phyloP scores from a whole-genome alignment of 2,888 invertebrate species.

The Polyommatus iphigenia region DNA sequence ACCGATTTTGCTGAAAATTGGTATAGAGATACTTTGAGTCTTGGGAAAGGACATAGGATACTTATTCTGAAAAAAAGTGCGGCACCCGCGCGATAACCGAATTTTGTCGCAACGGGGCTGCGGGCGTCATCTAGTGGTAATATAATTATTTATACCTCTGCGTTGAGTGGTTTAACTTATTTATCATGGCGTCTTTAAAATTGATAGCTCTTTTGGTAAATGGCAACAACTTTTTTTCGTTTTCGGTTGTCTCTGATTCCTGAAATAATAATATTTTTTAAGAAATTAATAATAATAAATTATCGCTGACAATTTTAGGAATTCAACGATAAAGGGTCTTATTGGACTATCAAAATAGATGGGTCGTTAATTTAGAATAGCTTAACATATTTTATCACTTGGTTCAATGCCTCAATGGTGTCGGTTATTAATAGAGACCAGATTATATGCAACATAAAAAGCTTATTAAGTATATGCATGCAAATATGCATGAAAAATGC shows the following conservation, averaged over 20 bases:
- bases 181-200: conserved; percentile 62
- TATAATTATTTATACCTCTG: conserved; percentile 42
- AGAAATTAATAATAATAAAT: neutral
- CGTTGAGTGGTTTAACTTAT: conserved; percentile 52
- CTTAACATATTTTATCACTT: neutral
- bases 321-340: neutral
- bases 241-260: conserved; percentile 54
- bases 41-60: too few relatives aligned
- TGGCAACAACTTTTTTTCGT: conserved; percentile 58
- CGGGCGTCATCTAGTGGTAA: too few relatives aligned
- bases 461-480: too few relatives aligned
- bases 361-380: neutral
- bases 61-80: too few relatives aligned
- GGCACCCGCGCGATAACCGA: too few relatives aligned
- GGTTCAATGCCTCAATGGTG: too few relatives aligned
- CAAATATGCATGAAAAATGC: too few relatives aligned
- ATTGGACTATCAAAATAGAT: neutral
- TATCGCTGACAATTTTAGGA: neutral
- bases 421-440: too few relatives aligned
- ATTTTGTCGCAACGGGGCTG: too few relatives aligned
- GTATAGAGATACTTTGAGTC: too few relatives aligned
- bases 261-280: conserved; percentile 42
- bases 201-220: conserved; percentile 61
- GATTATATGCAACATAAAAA: too few relatives aligned
- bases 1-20: too few relatives aligned